Percentiles rank a stretch among this genome's conserved stretches.
phyloP scores from a whole-genome alignment of 2,113 vertebrate species.

The Microtus pennsylvanicus region DNA sequence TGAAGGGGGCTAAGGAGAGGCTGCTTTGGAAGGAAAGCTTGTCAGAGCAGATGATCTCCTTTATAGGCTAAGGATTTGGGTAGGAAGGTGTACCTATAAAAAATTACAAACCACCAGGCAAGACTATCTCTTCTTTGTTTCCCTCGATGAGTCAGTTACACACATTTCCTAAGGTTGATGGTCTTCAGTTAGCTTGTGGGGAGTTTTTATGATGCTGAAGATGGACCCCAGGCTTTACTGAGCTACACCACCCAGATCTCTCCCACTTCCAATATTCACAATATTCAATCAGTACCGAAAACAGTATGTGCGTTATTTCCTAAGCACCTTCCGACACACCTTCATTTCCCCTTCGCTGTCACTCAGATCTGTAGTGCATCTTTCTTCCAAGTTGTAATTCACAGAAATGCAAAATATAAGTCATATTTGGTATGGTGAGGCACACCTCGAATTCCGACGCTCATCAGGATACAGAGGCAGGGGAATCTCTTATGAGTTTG shows the following conservation, averaged over 20 bases:
- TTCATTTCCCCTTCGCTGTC: background rate
- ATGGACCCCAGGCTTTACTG: background rate
- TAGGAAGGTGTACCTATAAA: conserved; percentile 9
- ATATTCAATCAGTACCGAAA: background rate
- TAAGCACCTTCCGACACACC: background rate
- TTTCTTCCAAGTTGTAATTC: background rate
- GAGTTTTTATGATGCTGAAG: background rate
- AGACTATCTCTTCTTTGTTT: background rate
- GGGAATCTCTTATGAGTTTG: background rate
- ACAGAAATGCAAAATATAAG: background rate
- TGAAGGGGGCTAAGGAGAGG: background rate
- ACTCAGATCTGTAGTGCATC: background rate
- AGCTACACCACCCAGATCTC: background rate
- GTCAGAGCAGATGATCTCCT: background rate
- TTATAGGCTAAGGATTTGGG: background rate
- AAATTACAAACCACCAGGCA: background rate
- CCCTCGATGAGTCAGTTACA: background rate
- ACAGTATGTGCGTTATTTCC: background rate
- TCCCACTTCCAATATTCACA: too few species aligned
- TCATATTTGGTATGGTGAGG: background rate
- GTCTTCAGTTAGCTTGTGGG: background rate
- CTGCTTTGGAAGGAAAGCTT: background rate
- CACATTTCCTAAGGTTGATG: background rate
- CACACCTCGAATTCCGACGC: background rate
- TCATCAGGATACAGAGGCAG: background rate